Evolutionary conservation across 2,113 vertebrate species (phyloP).

Genomic region (Perca flavescens): DNA sequence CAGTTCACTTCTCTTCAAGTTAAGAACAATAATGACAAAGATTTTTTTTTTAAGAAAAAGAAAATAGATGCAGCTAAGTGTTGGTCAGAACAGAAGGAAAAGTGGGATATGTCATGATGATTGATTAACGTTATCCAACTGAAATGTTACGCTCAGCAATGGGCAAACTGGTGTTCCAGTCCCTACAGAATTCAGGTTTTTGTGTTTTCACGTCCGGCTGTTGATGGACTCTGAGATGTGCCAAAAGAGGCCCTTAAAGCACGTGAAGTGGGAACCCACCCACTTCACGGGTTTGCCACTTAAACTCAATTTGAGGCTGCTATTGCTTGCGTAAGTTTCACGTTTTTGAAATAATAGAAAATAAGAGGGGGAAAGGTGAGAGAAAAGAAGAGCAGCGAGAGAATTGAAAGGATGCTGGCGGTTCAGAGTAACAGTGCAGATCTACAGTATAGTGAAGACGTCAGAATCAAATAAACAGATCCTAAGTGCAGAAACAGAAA

Average conservation of each 20-base stretch:
- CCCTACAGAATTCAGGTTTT: slow-evolving; percentile 73
- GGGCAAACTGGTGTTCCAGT: slow-evolving; percentile 45
- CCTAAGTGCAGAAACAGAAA: slow-evolving; percentile 65
- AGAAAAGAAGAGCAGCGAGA: slow-evolving; percentile 7
- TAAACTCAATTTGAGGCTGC: slow-evolving; percentile 78
- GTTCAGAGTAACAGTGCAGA: slow-evolving; percentile 20
- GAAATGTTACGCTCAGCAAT: slow-evolving; percentile 35
- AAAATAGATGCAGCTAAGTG: background rate
- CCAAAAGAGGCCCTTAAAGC: slow-evolving; percentile 38
- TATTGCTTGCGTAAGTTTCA: slow-evolving; percentile 70
- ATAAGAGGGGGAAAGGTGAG: slow-evolving; percentile 2
- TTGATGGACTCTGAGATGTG: slow-evolving; percentile 50
- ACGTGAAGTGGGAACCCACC: slow-evolving; percentile 69
- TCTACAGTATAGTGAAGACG: slow-evolving; percentile 24
- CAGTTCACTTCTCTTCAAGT: too few relatives aligned
- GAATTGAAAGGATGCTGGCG: background rate
- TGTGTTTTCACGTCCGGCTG: slow-evolving; percentile 38
- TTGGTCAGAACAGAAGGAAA: background rate
- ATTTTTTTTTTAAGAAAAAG: too few relatives aligned
- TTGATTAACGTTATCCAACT: background rate
- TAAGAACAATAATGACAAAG: too few relatives aligned
- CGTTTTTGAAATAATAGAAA: slow-evolving; percentile 46
- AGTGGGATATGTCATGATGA: background rate
- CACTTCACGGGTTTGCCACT: slow-evolving; percentile 70
- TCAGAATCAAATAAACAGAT: slow-evolving; percentile 4